Conservation (phyloP, 2,797 vertebrate genomes). For the Clarias fuscus region DNA sequence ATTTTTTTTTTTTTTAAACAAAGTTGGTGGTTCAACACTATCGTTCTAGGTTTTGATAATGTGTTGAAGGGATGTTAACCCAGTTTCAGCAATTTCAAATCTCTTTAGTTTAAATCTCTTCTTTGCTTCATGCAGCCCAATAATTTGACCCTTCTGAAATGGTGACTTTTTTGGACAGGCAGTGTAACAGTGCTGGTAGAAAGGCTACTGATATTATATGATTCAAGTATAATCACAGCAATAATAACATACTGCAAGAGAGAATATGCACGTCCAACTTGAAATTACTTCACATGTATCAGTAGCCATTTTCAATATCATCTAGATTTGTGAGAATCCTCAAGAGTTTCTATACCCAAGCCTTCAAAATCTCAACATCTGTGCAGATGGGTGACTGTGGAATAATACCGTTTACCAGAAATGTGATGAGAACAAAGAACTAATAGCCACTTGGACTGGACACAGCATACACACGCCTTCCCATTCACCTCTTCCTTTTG, state of each 20-base stretch:
- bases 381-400: conserved; percentile 15
- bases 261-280: background rate
- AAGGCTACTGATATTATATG: too few species aligned
- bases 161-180: too few species aligned
- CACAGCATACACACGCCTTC: conserved; percentile 29
- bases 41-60: too few species aligned
- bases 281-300: background rate
- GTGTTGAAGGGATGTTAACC: too few species aligned
- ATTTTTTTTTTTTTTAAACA: too few species aligned
- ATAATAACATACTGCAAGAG: background rate
- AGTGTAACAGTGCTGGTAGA: too few species aligned
- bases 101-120: too few species aligned
- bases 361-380: conserved; percentile 26
- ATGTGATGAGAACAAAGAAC: conserved; percentile 30
- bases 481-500: conserved; percentile 49
- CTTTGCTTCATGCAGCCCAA: too few species aligned
- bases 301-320: background rate
- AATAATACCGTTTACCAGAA: conserved; percentile 9
- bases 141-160: too few species aligned
- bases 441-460: conserved; percentile 29
- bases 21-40: too few species aligned
- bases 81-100: too few species aligned
- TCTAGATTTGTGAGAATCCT: background rate
- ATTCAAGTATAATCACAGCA: background rate
- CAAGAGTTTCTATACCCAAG: background rate